These are phyloP conservation scores for Myopa testacea DNA, from an alignment of 2,888 invertebrate species.

Conservation along the genomic window DNA sequence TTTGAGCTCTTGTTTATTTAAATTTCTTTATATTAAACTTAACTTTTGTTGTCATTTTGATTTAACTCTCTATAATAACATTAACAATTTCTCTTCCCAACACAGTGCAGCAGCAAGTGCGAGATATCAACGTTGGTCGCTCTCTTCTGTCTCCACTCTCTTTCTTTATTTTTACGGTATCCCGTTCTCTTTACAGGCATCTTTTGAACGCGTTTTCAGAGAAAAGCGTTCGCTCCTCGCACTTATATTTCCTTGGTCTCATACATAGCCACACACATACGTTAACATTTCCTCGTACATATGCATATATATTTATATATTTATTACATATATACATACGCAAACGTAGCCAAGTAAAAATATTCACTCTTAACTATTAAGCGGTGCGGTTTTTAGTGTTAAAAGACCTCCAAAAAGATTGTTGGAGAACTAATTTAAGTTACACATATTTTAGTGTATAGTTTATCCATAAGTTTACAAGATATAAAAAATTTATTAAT, in stretches of 20 bases:
- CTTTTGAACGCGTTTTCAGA: not conserved
- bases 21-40: no score
- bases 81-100: not conserved
- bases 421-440: not conserved
- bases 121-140: conserved; percentile 54
- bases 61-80: no score
- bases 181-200: conserved; percentile 44
- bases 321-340: conserved; percentile 36
- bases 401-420: not conserved
- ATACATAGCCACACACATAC: not conserved
- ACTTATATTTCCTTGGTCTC: not conserved
- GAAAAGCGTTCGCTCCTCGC: conserved; percentile 27
- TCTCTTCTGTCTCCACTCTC: conserved; percentile 37
- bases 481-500: not conserved
- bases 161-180: conserved; percentile 42
- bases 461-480: not conserved
- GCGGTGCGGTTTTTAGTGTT: conserved; percentile 49
- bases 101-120: conserved; percentile 42
- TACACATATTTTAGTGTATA: not conserved
- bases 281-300: not conserved
- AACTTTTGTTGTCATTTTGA: no score
- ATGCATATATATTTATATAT: conserved; percentile 33
- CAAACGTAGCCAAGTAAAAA: conserved; percentile 39
- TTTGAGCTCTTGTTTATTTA: no score
- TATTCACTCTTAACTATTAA: conserved; percentile 40